Base-by-base conservation (phyloP, 2,113 vertebrate genomes). In the Bucco capensis region DNA sequence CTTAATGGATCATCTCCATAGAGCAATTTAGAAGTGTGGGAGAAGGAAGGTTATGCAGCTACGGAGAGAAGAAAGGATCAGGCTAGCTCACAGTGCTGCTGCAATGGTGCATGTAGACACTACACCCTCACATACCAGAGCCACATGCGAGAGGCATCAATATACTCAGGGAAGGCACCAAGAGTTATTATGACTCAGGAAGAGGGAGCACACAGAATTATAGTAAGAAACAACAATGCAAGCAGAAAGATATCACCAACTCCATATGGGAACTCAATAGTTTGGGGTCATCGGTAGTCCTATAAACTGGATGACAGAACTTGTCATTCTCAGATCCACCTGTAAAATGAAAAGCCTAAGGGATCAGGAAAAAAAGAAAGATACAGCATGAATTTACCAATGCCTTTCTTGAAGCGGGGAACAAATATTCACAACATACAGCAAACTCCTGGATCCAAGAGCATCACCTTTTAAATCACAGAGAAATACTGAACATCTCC, bases 1-100 rank as follows among this genome's bases (percentile, higher is more conserved):
- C 89, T 93, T 94, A 95, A 91, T 96, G 88, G 92, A 88, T 88
- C 83, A 91, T 95, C 87, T 93, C 90, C 92, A 76, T 44, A 80
- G 75, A 94, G 80, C 83, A 87, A 89, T 96, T 93, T 53, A 60
- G 70, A 83, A 89, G 30, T 40, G n/a, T 83, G 78, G 77, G n/a
- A 94, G 84, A 95, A 88, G 53, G 92, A 94, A 95, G 73, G 86
- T 84, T 91, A 74, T 28, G 58, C 76, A 69, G 84, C 66, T 78
- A 35, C 2, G 0, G 76, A 82, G 70, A 66, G 83, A 66, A 73
- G 40, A 35, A 47, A 67, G 60, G 7, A 21, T 37, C 31, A 46
- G 53, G 21, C 27, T 78, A 30, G 65, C 66, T 22, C 47, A 66
- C 65, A 79, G 31, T 18, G 57, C 60, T 84, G 65, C 65, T 89